Base-by-base conservation (phyloP, 2,797 vertebrate genomes). In the Pagetopsis macropterus region DNA sequence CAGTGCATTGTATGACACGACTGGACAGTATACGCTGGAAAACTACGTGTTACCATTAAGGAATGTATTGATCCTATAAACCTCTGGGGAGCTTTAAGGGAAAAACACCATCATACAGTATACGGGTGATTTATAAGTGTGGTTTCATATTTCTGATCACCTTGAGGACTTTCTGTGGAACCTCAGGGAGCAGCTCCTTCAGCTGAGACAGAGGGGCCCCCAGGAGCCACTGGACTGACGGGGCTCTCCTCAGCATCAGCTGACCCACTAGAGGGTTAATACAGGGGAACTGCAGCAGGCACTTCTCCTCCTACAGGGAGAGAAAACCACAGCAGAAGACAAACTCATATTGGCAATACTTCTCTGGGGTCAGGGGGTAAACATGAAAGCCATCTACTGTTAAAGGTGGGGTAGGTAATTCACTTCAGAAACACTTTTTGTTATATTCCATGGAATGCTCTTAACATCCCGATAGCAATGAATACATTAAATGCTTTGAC, bases 121-220 rank as follows among this genome's bases (percentile, higher is more conserved):
- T 48, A 17, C 33, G 6, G 2, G 7, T 13, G 44, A 6, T 9
- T 14, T 21, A 21, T 52, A n/a, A 23, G 6, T 9, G 4, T 16
- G 15, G 14, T 16, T 4, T 21, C 17, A 2, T 5, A n/a, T 23
- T 21, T 48, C 5, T 1, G 13, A 15, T 87, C 55, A 97, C 98
- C 97, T 99, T 97, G 72, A 98, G 85, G 62, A 97, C 93, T 91
- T 96, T 98, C 74, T 91, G 92, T 68, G 96, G 95, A 78, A 98
- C 93, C 71, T 97, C 94, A 55, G 97, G 97, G 17, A 98, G 84
- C 76, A 96, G 91, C 75, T 95, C 84, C 68, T 92, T 85, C 59
- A 99, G 95, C 84, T 97, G 93, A 65, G 91, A 44, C 68, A 94
- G 81, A 6, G 94, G 87, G 75, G 96, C 95, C 80, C 82, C 82